Evolutionary conservation across 53 echinoderm and acorn worm genomes (phyloP), one percentile per base, ranked within the genome.

Genomic region (Glandiceps talaboti): DNA sequence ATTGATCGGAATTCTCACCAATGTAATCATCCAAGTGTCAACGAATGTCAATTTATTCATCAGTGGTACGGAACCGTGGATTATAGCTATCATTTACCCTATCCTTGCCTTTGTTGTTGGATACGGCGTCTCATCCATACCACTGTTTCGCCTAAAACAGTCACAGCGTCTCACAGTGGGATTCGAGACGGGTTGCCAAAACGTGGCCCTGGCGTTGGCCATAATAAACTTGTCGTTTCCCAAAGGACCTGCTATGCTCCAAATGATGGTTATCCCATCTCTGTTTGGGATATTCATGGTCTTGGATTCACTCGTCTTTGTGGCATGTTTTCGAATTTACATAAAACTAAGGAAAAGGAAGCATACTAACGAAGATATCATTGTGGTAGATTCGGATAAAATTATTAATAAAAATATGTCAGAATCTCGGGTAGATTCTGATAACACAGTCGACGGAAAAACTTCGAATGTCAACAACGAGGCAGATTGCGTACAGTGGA

Each of bases 11-110:
- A 20, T 45, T 12, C 20, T 45, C 30, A 74, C 82, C 64, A 83
- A 80, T 30, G 73, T 92, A 74, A 83, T 86, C 64, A 77, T 95
- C 32, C 92, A 92, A 10, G 88, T 90, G 29, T 74, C 92, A 80
- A 87, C 92, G 74, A 92, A 92, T 80, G 90, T 90, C 1, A 75
- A 76, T 6, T 90, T 92, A 88, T 92, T 45, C 64, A 12, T 20
- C 64, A 45, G 20, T 45, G 6, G 6, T 45, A 12, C 6, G 64
- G 20, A 45, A 45, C 64, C 64, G 20, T 45, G 64, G 64, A 45
- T 45, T 12, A 6, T 45, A 20, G 64, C 64, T 6, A 12, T 45
- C 6, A 45, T 45, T 20, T 45, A 45, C 64, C 64, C 64, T 6
- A 20, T 20, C 6, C 6, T 45, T 12, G 64, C 6, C 64, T 45